Percentiles rank a stretch among this genome's conserved stretches.
These are phyloP conservation scores for Peromyscus polionotus DNA, from an alignment of 2,113 vertebrate species.

Conservation along the genomic window DNA sequence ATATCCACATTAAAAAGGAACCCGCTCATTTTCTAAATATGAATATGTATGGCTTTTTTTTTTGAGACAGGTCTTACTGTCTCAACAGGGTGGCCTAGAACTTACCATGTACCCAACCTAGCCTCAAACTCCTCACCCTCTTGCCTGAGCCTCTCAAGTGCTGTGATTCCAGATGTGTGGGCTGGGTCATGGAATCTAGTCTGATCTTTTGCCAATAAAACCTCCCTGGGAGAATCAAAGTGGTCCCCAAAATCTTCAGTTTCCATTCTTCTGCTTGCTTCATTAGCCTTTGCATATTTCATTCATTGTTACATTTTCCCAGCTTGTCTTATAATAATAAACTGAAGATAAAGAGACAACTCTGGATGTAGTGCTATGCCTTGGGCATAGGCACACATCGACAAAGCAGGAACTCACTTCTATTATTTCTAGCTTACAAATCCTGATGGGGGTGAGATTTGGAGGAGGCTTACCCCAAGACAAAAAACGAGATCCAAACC, in stretches of 20 bases:
- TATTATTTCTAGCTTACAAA: neutral
- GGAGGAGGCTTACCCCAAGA: neutral
- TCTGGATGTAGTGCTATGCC: neutral
- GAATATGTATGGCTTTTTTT: slow-evolving; percentile 16
- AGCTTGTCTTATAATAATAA: neutral
- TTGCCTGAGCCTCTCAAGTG: neutral
- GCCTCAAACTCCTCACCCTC: neutral
- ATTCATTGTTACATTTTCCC: neutral
- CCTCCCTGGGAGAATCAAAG: neutral
- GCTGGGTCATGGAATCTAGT: no score
- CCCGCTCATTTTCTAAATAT: slow-evolving; percentile 47
- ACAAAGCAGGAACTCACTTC: neutral
- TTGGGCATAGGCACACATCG: neutral
- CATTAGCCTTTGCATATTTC: neutral
- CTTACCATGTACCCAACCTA: neutral
- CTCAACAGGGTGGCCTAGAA: neutral
- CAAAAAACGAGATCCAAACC: neutral
- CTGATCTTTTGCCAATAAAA: neutral
- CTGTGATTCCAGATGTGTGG: neutral
- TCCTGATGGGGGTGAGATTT: neutral
- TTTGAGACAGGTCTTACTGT: neutral
- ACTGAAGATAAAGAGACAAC: neutral
- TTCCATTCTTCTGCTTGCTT: neutral
- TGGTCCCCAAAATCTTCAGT: neutral
- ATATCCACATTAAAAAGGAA: slow-evolving; percentile 43